A percentile compares a stretch with the other conserved stretches of the same genome.
phyloP scores from a whole-genome alignment of 2,797 vertebrate genomes.

The Eulemur albifrons region DNA sequence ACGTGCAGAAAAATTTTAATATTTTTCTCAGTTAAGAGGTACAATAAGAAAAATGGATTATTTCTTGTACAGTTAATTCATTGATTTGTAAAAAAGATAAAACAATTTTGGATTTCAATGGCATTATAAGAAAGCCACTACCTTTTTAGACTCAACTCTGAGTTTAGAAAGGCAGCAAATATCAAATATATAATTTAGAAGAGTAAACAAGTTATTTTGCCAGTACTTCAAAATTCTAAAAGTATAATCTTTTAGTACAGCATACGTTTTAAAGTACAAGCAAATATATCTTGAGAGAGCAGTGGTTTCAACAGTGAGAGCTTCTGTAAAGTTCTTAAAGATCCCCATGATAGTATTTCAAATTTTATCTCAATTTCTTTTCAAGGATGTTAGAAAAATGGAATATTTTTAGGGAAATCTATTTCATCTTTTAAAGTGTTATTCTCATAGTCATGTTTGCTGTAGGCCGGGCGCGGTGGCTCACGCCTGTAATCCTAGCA shows the following conservation, averaged over 20 bases:
- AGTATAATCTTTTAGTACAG: slow-evolving; percentile 15
- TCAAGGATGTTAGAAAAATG: background rate
- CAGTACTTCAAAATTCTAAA: background rate
- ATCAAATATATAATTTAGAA: slow-evolving; percentile 32
- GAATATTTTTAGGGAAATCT: background rate
- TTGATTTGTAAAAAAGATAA: slow-evolving; percentile 18
- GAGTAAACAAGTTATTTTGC: background rate
- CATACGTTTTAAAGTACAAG: slow-evolving; percentile 5
- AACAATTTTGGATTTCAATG: slow-evolving; percentile 16
- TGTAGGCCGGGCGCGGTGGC: background rate
- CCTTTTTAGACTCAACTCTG: background rate
- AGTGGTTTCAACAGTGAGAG: background rate
- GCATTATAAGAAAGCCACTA: background rate
- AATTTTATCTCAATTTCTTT: slow-evolving; percentile 36
- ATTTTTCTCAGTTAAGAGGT: background rate
- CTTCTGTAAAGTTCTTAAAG: slow-evolving; percentile 11
- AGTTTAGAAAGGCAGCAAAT: background rate
- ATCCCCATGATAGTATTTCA: background rate
- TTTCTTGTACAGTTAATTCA: slow-evolving; percentile 12
- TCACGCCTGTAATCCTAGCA: no score
- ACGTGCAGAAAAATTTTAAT: background rate
- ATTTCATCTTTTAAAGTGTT: slow-evolving; percentile 1
- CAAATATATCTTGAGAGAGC: background rate
- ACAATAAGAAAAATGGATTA: background rate
- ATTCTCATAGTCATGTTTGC: background rate